A percentile compares a stretch with the other conserved stretches of the same genome.
phyloP scores from a whole-genome alignment of 1,140 invertebrate species.

The Drosophila ironensis region DNA sequence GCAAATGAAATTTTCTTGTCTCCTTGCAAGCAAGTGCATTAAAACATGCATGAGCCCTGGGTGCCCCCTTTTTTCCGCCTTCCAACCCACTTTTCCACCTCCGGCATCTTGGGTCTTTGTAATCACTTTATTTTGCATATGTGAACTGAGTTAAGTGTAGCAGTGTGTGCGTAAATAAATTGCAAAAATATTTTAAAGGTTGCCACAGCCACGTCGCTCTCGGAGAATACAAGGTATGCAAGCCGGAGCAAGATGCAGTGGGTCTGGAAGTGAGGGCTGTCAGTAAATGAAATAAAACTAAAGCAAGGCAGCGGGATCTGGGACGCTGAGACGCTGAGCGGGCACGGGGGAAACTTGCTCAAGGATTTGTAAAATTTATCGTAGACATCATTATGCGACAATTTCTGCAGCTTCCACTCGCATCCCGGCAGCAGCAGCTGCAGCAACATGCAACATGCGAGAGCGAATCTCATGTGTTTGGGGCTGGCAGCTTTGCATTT shows the following conservation, averaged over 20 bases:
- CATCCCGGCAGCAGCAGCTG: slow-evolving; percentile 43
- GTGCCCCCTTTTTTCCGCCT: slow-evolving; percentile 4
- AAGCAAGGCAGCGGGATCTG: slow-evolving; percentile 22
- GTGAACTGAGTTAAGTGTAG: slow-evolving; percentile 64
- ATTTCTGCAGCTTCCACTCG: slow-evolving; percentile 49
- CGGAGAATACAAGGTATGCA: not conserved
- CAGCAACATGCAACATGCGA: slow-evolving; percentile 57
- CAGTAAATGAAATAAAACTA: slow-evolving; percentile 66
- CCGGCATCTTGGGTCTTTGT: slow-evolving; percentile 48
- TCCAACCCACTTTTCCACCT: slow-evolving; percentile 3
- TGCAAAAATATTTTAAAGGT: slow-evolving; percentile 77
- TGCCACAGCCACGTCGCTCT: slow-evolving; percentile 58
- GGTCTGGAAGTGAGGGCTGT: slow-evolving; percentile 13
- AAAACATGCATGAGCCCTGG: slow-evolving; percentile 56
- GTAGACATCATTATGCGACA: slow-evolving; percentile 76
- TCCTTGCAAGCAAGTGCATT: slow-evolving; percentile 53
- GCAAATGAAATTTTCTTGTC: slow-evolving; percentile 64
- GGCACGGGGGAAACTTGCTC: slow-evolving; percentile 42
- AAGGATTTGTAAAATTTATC: slow-evolving; percentile 73
- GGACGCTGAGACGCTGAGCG: slow-evolving; percentile 17
- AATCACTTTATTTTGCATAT: slow-evolving; percentile 78
- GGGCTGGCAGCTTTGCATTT: slow-evolving; percentile 63
- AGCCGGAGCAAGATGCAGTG: not conserved
- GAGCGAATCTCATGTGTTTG: slow-evolving; percentile 22
- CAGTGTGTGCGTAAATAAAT: slow-evolving; percentile 58